These are phyloP conservation scores for Napeogenes inachia DNA, from an alignment of 2,888 invertebrate genomes.

Conservation along the genomic window DNA sequence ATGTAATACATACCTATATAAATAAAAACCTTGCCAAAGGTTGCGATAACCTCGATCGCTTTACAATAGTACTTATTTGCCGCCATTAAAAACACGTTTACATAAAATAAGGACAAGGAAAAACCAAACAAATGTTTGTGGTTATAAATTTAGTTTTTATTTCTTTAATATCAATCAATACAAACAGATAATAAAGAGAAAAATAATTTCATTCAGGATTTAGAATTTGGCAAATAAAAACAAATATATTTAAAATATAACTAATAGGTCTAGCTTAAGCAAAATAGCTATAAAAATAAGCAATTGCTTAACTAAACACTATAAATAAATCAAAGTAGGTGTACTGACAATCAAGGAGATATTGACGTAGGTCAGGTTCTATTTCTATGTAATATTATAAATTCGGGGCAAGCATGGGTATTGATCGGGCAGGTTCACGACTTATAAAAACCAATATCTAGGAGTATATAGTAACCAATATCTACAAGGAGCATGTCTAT, in stretches of 20 bases:
- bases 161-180: conserved; percentile 12
- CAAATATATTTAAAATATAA: not conserved
- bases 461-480: too few species aligned
- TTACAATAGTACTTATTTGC: conserved; percentile 22
- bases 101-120: conserved; percentile 31
- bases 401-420: not conserved
- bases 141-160: conserved; percentile 17
- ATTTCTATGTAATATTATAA: not conserved
- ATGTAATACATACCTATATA: not conserved
- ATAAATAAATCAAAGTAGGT: not conserved
- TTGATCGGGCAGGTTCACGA: not conserved
- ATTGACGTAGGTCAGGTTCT: conserved; percentile 15
- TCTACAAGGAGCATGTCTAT: too few species aligned
- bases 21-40: conserved; percentile 19
- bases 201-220: not conserved
- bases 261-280: not conserved
- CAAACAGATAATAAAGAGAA: not conserved
- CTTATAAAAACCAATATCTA: too few species aligned
- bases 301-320: conserved; percentile 11
- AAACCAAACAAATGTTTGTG: conserved; percentile 29
- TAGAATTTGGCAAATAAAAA: not conserved
- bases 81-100: conserved; percentile 24
- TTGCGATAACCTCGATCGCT: conserved; percentile 27
- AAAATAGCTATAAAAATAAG: not conserved
- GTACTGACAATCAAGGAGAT: conserved; percentile 6